Evolutionary conservation across 2,797 vertebrate species (phyloP).

Genomic region (Nyctalus aviator): DNA sequence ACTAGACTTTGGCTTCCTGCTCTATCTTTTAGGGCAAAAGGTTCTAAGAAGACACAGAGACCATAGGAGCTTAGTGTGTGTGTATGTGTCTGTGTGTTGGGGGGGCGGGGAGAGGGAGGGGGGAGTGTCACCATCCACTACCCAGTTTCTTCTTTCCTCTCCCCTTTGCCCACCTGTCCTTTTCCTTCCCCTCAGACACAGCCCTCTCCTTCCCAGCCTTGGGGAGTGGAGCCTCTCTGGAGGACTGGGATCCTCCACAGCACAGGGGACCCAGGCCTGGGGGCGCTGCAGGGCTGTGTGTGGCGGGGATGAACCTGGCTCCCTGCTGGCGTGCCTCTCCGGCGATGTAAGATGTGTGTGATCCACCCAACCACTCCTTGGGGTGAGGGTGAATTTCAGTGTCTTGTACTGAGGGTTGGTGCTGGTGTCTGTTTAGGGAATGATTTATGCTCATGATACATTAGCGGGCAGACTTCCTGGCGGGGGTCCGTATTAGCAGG

Average conservation of each 20-base stretch:
- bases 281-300: not conserved
- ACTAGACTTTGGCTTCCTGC: not conserved
- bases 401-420: conserved; percentile 62
- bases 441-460: conserved; percentile 61
- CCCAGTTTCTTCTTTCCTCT: not conserved
- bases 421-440: conserved; percentile 18
- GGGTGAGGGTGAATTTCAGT: conserved; percentile 53
- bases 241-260: not conserved
- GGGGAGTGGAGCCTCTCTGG: fast-evolving
- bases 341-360: not conserved
- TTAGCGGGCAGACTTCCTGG: conserved; percentile 49
- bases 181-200: not conserved
- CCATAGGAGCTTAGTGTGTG: not conserved
- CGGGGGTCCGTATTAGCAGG: conserved; percentile 37
- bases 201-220: not conserved
- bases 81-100: no score
- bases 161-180: not conserved
- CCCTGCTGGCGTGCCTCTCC: not conserved
- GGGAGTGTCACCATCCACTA: no score
- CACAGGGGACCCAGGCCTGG: not conserved
- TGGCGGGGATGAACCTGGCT: no score
- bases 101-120: no score
- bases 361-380: conserved; percentile 65
- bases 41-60: not conserved
- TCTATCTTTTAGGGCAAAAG: conserved; percentile 11